Conservation (phyloP, 1,140 invertebrate genomes). For the Zaprionus inermis region DNA sequence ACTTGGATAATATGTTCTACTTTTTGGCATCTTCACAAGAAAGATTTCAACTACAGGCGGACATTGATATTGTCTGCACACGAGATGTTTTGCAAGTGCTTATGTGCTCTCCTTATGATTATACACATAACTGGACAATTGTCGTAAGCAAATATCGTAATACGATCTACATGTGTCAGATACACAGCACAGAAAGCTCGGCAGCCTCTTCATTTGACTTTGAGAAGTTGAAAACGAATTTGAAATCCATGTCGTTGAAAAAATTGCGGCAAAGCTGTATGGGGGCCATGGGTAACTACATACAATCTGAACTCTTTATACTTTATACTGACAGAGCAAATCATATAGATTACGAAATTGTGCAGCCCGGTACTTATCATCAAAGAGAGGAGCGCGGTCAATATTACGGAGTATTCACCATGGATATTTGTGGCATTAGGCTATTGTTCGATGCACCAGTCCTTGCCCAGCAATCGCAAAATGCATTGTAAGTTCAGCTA, state of each 20-base stretch:
- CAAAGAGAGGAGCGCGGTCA: background rate
- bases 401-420: conserved; percentile 42
- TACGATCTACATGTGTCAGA: conserved; percentile 51
- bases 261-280: conserved; percentile 42
- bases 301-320: background rate
- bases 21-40: conserved; percentile 23
- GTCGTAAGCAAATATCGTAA: conserved; percentile 47
- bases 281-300: background rate
- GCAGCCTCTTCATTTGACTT: conserved; percentile 10
- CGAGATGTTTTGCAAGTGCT: conserved; percentile 49
- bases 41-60: background rate
- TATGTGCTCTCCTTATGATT: conserved; percentile 60
- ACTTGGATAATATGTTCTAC: conserved; percentile 49
- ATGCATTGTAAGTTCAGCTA: conserved; percentile 18
- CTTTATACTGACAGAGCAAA: background rate
- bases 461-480: conserved; percentile 17
- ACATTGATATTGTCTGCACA: conserved; percentile 51
- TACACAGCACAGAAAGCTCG: background rate
- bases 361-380: too few species aligned
- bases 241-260: conserved; percentile 26
- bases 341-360: conserved; percentile 17
- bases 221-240: background rate
- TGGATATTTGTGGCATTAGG: conserved; percentile 7
- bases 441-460: conserved; percentile 55
- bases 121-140: conserved; percentile 42